Evolutionary conservation across 1,140 invertebrate genomes (phyloP).

Genomic region (Aphaenogaster ashmeadi): DNA sequence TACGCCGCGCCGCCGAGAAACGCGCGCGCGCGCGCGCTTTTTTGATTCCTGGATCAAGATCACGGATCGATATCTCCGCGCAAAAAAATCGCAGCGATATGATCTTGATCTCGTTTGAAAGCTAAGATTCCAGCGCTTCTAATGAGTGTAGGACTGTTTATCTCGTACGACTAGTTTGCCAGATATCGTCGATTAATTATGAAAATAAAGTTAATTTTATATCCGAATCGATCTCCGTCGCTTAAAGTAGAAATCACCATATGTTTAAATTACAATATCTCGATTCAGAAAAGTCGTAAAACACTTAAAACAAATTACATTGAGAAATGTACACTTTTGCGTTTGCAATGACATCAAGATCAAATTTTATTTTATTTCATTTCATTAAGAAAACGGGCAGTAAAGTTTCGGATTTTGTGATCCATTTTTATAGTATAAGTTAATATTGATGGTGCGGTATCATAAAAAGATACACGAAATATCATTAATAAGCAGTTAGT

Average conservation of each 20-base stretch:
- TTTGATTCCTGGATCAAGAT: background rate
- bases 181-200: background rate
- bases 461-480: background rate
- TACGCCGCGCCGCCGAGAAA: background rate
- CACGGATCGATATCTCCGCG: background rate
- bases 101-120: background rate
- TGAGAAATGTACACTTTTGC: background rate
- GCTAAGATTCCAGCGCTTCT: background rate
- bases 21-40: background rate
- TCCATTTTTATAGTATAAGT: background rate
- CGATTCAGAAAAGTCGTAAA: background rate
- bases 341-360: background rate
- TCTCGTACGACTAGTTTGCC: background rate
- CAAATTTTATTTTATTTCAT: background rate
- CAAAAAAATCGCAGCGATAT: background rate
- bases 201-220: background rate
- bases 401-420: background rate
- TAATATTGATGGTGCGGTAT: background rate
- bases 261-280: background rate
- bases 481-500: constrained; percentile 5
- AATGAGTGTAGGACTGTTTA: background rate
- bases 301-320: background rate
- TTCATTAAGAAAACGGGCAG: background rate
- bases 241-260: background rate
- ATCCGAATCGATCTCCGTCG: background rate